phyloP scores from a whole-genome alignment of 2,888 invertebrate species.

The Macaria liturata region DNA sequence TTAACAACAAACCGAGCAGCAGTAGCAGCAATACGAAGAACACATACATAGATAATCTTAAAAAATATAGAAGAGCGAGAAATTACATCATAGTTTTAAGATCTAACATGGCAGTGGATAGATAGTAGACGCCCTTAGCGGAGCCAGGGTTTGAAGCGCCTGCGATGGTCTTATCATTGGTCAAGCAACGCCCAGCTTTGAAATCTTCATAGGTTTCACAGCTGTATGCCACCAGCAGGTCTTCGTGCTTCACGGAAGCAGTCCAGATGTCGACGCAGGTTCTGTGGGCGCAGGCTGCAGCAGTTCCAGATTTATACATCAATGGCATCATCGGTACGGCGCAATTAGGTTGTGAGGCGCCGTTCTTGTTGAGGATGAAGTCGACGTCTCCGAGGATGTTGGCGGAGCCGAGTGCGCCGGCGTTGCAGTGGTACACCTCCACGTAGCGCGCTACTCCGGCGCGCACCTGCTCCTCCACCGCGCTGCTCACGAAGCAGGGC shows the following conservation, averaged over 20 bases:
- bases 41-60: too few relatives aligned
- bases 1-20: slow-evolving; percentile 2
- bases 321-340: slow-evolving; percentile 62
- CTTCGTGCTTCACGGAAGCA: slow-evolving; percentile 57
- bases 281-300: slow-evolving; percentile 70
- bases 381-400: slow-evolving; percentile 81
- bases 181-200: slow-evolving; percentile 54
- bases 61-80: not conserved
- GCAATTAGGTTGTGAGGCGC: slow-evolving; percentile 81
- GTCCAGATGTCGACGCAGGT: slow-evolving; percentile 66
- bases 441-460: slow-evolving; percentile 83
- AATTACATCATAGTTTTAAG: slow-evolving; percentile 21
- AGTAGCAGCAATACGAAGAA: slow-evolving; percentile 3
- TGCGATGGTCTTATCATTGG: slow-evolving; percentile 53
- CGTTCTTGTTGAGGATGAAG: slow-evolving; percentile 84
- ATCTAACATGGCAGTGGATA: slow-evolving; percentile 61
- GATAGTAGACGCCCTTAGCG: slow-evolving; percentile 66
- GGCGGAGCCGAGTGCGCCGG: slow-evolving; percentile 77
- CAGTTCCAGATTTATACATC: slow-evolving; percentile 62
- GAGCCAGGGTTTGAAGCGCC: slow-evolving; percentile 72
- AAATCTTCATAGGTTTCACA: slow-evolving; percentile 66
- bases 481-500: slow-evolving; percentile 68
- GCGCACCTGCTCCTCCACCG: slow-evolving; percentile 71
- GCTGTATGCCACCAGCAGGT: slow-evolving; percentile 60
- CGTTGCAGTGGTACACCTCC: slow-evolving; percentile 84